Base-by-base conservation (phyloP, 2,797 vertebrate species). In the Sebastes dallii region DNA sequence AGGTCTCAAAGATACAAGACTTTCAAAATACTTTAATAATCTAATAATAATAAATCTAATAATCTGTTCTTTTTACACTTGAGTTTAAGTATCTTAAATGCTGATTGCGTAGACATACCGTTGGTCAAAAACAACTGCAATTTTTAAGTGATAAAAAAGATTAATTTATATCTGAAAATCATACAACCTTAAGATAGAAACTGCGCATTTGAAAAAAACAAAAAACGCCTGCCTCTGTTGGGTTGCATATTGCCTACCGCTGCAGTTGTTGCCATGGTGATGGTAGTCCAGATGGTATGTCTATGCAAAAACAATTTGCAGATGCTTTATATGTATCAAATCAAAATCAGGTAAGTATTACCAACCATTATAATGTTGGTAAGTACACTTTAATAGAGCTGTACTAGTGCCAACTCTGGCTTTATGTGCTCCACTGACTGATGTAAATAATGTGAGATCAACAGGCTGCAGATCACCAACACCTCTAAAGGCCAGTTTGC, bases 261-360 rank as follows among this genome's bases (percentile, higher is more conserved):
- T 82, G 83, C 85, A 87, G 83, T 58, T 64, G 90, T 93, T 93
- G 80, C 83, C 64, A 91, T 92, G 81, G 89, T 71, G 79, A 94
- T 80, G 8, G 59, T 70, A 30, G 52, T 59, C 75, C 71, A 88
- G 86, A 87, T 78, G 52, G 72, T 60, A 77, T 58, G 58, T 81
- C 80, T 80, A 65, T 68, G 68, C 62, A 80, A 85, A 89, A 88
- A 83, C 30, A 65, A 81, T 76, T 54, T 86, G 74, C 62, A 82
- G 64, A 85, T 81, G 70, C 58, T 88, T 72, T 59, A 61, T 72
- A 75, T 71, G 58, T 74, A 81, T 84, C 62, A 83, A 77, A 80
- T 25, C 22, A 75, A 84, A 86, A 82, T 77, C 62, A 67, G 24
- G 70, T 22, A n/a, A 60, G 16, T 24, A 54, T 75, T 34, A 46